Evolutionary conservation across 2,797 vertebrate species (phyloP).

Genomic region (Alca torda): DNA sequence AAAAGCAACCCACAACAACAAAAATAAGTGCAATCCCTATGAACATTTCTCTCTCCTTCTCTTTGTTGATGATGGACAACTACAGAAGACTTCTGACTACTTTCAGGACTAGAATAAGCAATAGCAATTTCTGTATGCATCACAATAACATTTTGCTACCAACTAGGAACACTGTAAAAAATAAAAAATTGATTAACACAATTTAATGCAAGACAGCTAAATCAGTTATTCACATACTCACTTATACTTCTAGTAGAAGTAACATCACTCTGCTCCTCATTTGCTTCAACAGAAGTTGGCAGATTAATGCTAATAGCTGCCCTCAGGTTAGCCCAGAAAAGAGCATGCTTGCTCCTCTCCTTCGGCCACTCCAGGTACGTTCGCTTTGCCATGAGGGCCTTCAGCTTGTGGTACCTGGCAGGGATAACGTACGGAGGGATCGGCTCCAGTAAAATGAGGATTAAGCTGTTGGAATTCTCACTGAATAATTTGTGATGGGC

Average conservation of each 20-base stretch:
- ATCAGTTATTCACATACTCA: background rate
- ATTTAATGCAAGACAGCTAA: background rate
- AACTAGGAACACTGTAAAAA: background rate
- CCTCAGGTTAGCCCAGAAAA: slow-evolving; percentile 87
- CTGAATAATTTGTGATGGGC: slow-evolving; percentile 86
- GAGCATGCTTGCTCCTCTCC: slow-evolving; percentile 82
- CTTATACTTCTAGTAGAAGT: background rate
- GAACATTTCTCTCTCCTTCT: background rate
- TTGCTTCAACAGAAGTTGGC: background rate
- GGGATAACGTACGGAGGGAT: slow-evolving; percentile 85
- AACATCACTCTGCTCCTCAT: background rate
- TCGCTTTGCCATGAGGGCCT: slow-evolving; percentile 82
- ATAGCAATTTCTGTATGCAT: background rate
- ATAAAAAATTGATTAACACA: background rate
- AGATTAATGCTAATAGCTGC: slow-evolving; percentile 74
- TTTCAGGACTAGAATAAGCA: background rate
- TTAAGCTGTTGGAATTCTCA: slow-evolving; percentile 79
- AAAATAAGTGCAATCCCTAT: background rate
- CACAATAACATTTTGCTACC: background rate
- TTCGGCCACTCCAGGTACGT: slow-evolving; percentile 90
- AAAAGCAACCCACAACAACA: background rate
- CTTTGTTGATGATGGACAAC: background rate
- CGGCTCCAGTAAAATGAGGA: slow-evolving; percentile 88
- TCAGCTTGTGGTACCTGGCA: slow-evolving; percentile 83
- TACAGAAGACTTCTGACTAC: background rate